Evolutionary conservation across 2,113 vertebrate species (phyloP).

Genomic region (Sceloporus tristichus): DNA sequence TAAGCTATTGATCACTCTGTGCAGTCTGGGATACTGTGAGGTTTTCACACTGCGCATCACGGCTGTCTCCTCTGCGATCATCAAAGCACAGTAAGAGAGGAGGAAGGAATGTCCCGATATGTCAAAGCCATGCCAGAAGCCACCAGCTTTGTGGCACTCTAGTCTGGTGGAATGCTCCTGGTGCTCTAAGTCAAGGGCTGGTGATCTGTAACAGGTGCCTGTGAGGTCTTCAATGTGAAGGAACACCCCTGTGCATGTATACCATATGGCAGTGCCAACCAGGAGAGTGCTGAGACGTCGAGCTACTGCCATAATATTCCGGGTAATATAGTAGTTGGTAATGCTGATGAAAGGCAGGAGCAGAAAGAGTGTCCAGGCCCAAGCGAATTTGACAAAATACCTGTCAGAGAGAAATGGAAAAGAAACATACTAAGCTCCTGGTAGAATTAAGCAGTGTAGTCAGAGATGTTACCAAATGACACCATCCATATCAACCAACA

Average conservation of each 20-base stretch:
- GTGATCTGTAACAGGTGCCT: conserved; percentile 80
- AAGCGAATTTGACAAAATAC: conserved; percentile 96
- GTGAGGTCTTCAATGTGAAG: conserved; percentile 87
- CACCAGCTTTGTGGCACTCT: conserved; percentile 81
- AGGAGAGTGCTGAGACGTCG: conserved; percentile 82
- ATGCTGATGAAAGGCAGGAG: conserved; percentile 92
- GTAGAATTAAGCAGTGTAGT: rapidly evolving
- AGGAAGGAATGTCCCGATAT: conserved; percentile 97
- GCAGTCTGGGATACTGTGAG: conserved; percentile 62
- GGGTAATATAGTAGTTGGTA: conserved; percentile 80
- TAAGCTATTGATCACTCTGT: conserved; percentile 73
- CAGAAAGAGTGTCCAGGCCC: conserved; percentile 93
- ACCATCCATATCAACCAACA: not conserved
- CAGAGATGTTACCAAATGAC: not conserved
- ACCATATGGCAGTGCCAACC: conserved; percentile 91
- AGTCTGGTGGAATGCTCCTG: conserved; percentile 73
- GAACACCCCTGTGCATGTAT: conserved; percentile 84
- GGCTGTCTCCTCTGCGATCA: conserved; percentile 90
- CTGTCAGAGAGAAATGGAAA: conserved; percentile 75
- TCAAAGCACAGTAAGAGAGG: conserved; percentile 88
- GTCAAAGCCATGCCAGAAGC: conserved; percentile 90
- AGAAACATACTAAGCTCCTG: not conserved
- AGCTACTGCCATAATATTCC: conserved; percentile 69
- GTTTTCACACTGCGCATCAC: conserved; percentile 81
- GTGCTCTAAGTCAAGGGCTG: not conserved